A percentile compares a stretch with the other conserved stretches of the same genome.
phyloP scores from a whole-genome alignment of 2,888 invertebrate species.

The Polydrusus cervinus region DNA sequence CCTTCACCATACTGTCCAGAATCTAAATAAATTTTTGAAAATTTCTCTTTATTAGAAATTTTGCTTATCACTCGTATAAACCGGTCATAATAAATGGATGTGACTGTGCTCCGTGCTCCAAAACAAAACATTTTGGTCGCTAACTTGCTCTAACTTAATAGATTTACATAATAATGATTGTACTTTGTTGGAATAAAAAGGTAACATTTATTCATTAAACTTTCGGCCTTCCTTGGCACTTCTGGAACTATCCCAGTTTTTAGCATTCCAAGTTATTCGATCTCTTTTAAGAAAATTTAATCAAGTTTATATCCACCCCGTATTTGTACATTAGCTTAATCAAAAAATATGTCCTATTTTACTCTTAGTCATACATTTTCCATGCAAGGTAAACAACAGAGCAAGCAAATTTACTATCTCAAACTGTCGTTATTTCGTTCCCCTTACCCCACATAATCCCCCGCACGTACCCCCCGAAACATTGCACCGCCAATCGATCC shows the following conservation, averaged over 20 bases:
- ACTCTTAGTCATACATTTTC: not conserved
- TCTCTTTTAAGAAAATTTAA: not conserved
- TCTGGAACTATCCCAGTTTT: no score
- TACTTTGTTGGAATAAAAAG: no score
- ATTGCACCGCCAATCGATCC: conserved; percentile 48
- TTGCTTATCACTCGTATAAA: no score
- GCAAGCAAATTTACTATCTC: conserved; percentile 11
- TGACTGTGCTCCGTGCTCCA: no score
- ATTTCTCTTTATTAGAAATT: no score
- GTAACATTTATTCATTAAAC: no score
- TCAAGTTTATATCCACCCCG: not conserved
- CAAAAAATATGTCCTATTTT: not conserved
- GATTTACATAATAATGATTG: no score
- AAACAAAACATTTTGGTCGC: no score
- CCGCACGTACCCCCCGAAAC: conserved; percentile 34
- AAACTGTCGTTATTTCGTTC: not conserved
- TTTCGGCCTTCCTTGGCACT: no score
- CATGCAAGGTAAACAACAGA: conserved; percentile 5
- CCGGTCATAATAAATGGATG: no score
- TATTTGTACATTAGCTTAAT: not conserved
- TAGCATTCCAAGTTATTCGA: no score
- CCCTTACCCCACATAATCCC: conserved; percentile 16
- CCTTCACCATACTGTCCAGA: not conserved
- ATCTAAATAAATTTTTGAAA: not conserved
- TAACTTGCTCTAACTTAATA: no score